A percentile compares a stretch with the other conserved stretches of the same genome.
Conservation (phyloP, 1,140 invertebrate genomes). For the Helicorthomorpha holstii region DNA sequence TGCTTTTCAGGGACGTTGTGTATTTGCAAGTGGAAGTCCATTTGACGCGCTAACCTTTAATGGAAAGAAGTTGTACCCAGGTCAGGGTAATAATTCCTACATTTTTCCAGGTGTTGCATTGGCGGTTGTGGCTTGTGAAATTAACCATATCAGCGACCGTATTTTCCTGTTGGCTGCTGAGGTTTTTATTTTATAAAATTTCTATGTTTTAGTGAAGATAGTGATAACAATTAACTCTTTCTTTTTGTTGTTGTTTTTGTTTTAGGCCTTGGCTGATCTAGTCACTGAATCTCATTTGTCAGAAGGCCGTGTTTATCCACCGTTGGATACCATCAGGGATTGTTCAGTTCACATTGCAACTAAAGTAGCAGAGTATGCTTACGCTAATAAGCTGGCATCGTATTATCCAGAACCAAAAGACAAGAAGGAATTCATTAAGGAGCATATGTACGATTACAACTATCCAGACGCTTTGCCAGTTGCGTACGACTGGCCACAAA, state of each 20-base stretch:
- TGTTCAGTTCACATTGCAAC: constrained; percentile 78
- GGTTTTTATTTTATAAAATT: constrained; percentile 25
- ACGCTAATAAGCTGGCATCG: constrained; percentile 38
- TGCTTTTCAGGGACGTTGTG: constrained; percentile 54
- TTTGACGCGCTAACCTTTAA: constrained; percentile 61
- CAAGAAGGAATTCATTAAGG: constrained; percentile 29
- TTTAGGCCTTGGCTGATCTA: constrained; percentile 56
- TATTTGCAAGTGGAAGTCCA: constrained; percentile 85
- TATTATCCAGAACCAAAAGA: constrained; percentile 35
- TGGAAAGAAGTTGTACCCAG: constrained; percentile 64
- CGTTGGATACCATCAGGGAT: constrained; percentile 65
- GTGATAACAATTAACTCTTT: constrained; percentile 8
- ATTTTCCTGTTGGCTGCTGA: constrained; percentile 78
- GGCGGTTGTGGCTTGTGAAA: constrained; percentile 67
- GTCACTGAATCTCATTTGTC: constrained; percentile 65
- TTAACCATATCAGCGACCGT: constrained; percentile 74
- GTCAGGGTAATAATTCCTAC: constrained; percentile 93
- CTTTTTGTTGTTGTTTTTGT: constrained; percentile 13
- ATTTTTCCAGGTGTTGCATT: constrained; percentile 89
- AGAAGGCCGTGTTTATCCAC: constrained; percentile 86
- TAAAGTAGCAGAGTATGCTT: constrained; percentile 72
- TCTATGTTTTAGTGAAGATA: constrained; percentile 3
- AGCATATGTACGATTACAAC: constrained; percentile 30
- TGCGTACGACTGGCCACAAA: constrained; percentile 33
- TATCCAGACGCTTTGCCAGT: constrained; percentile 32